These are phyloP conservation scores for Numenius arquata DNA, from an alignment of 2,113 vertebrate species.

Conservation along the genomic window DNA sequence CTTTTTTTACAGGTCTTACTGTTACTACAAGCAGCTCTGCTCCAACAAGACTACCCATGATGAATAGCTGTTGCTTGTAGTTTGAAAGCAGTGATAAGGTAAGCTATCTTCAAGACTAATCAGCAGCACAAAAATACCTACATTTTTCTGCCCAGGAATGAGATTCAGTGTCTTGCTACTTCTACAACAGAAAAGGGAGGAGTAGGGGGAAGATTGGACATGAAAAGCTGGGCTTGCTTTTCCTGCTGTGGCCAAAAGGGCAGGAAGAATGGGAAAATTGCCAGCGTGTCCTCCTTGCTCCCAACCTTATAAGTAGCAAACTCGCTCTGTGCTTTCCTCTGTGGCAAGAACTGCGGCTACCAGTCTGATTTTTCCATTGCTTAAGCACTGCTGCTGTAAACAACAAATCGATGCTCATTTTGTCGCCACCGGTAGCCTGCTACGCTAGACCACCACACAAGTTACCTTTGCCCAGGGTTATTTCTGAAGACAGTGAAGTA, in stretches of 20 bases:
- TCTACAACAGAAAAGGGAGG: neutral
- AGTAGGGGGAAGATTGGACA: neutral
- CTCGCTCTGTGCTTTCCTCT: neutral
- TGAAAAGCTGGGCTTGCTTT: neutral
- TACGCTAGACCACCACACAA: neutral
- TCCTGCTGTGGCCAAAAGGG: neutral
- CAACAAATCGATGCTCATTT: neutral
- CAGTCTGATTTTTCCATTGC: neutral
- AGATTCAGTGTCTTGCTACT: neutral
- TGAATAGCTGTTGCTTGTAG: neutral
- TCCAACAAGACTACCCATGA: neutral
- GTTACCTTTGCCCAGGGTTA: neutral
- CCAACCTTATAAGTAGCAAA: neutral
- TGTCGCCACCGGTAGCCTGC: rapidly evolving
- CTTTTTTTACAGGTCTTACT: neutral
- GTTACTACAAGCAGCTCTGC: neutral
- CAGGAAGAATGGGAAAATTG: neutral
- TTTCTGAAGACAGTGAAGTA: neutral
- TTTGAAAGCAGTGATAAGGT: neutral
- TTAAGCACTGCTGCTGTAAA: neutral
- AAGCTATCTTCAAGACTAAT: neutral
- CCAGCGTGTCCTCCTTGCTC: neutral
- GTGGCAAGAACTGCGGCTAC: neutral
- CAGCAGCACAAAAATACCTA: neutral
- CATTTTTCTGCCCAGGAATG: neutral